Evolutionary conservation across 37 sponge, comb jelly and placozoan genomes (phyloP).

Genomic region (Lycopodina hypogea): DNA sequence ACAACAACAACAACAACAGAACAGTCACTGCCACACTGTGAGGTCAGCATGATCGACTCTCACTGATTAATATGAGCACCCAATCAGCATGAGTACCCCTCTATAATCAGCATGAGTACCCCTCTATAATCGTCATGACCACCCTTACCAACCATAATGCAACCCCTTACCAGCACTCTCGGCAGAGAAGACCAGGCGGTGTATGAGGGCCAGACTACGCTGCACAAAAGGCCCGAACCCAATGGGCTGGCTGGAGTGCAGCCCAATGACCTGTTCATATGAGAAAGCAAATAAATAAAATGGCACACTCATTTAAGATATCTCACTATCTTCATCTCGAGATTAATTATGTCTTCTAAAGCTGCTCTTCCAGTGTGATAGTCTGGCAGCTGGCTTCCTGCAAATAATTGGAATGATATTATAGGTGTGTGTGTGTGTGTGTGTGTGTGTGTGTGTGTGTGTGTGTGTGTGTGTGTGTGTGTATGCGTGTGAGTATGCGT

Average conservation of each 20-base stretch:
- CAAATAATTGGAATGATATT: not conserved
- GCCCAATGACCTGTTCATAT: slow-evolving; percentile 42
- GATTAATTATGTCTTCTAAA: slow-evolving; percentile 40
- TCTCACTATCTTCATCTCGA: slow-evolving; percentile 72
- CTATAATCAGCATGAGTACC: too few relatives aligned
- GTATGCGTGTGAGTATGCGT: too few relatives aligned
- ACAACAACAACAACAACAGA: too few relatives aligned
- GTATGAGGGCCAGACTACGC: slow-evolving; percentile 39
- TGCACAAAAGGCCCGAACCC: slow-evolving; percentile 59
- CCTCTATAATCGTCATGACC: too few relatives aligned
- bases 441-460: slow-evolving; percentile 25
- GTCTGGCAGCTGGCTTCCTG: slow-evolving; percentile 6
- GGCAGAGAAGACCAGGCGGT: slow-evolving; percentile 40
- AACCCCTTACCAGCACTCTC: slow-evolving; percentile 23
- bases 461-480: too few relatives aligned
- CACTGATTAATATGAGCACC: too few relatives aligned
- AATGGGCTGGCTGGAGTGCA: slow-evolving; percentile 60
- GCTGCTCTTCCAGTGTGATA: not conserved
- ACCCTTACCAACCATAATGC: too few relatives aligned
- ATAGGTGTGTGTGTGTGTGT: not conserved
- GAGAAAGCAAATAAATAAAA: not conserved
- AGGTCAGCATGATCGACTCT: too few relatives aligned
- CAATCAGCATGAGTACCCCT: too few relatives aligned
- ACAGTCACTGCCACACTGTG: too few relatives aligned
- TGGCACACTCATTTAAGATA: not conserved